Base-by-base conservation (phyloP, 1,140 invertebrate genomes). In the Procambarus virginalis region DNA sequence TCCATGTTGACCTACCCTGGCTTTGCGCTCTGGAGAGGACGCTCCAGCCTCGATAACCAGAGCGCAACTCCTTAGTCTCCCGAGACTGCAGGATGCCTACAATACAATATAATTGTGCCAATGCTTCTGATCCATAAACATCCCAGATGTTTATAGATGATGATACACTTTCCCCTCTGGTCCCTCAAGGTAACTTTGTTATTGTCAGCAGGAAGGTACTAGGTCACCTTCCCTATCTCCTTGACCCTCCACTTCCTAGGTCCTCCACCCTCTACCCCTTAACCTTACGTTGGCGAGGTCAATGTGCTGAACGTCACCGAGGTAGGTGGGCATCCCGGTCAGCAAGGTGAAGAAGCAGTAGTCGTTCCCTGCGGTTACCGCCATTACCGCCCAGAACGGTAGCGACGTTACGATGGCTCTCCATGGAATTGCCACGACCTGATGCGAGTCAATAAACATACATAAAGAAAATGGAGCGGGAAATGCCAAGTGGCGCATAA, bases 391-490 rank as follows among this genome's bases (percentile, higher is more conserved):
- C 83, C 83, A 84, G 49, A 84, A 84, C 17, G 83, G 83, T 14
- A 49, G 22, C n/a, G 83, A 84, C n/a, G 83, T 84, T 5, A 55
- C 68, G 5, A 84, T 49, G 45, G 68, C 68, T 22, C 17, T 49
- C 83, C 83, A 84, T 20, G 83, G 83, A 17, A 84, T 75, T 8
- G 83, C 83, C 46, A 76, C 70, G 17, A n/a, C n/a, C 83, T 84
- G 49, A 8, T 14, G 22, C 3, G 12, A 64, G 20, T 55, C 51
- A 58, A 51, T 20, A 46, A 20, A 9, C 6, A 79, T 2, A 79
- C 10, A 8, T 79, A 20, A 20, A 49, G 77, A 8, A 45, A 45
- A 46, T 34, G 17, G 14, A 17, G 12, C n/a, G 64, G 64, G 12
- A 14, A 2, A 68, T 14, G 12, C 34, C 17, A 22, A n/a, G 34